These are phyloP conservation scores for Drosophila ochracea DNA, from an alignment of 2,888 invertebrate species.

Conservation along the genomic window DNA sequence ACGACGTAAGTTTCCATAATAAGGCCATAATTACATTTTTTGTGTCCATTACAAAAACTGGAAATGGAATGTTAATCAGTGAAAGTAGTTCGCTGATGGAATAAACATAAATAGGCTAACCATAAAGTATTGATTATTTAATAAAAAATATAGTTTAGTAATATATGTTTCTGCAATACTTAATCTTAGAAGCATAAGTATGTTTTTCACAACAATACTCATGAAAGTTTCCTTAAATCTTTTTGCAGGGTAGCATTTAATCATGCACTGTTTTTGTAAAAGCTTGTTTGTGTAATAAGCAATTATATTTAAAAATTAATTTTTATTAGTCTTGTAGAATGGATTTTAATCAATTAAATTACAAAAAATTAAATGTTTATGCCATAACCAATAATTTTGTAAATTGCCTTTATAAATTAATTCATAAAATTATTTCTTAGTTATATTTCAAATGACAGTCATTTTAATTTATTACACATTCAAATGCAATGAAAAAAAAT, in stretches of 20 bases:
- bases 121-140: neutral
- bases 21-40: slow-evolving; percentile 22
- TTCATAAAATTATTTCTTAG: neutral
- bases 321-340: slow-evolving; percentile 14
- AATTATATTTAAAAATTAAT: slow-evolving; percentile 4
- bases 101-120: neutral
- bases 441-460: neutral
- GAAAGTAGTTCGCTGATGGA: neutral
- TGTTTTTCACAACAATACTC: neutral
- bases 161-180: neutral
- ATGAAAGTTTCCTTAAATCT: neutral
- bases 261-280: neutral
- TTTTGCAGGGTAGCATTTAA: neutral
- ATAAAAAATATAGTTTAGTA: neutral
- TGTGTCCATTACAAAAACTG: neutral
- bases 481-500: neutral
- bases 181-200: neutral
- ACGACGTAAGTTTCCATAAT: slow-evolving; percentile 11
- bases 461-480: neutral
- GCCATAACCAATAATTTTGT: neutral
- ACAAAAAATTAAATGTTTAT: slow-evolving; percentile 2
- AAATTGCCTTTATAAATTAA: neutral
- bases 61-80: neutral
- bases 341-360: slow-evolving; percentile 16
- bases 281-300: neutral